Evolutionary conservation across 2,888 invertebrate species (phyloP).

Genomic region (Ophion ellenae): DNA sequence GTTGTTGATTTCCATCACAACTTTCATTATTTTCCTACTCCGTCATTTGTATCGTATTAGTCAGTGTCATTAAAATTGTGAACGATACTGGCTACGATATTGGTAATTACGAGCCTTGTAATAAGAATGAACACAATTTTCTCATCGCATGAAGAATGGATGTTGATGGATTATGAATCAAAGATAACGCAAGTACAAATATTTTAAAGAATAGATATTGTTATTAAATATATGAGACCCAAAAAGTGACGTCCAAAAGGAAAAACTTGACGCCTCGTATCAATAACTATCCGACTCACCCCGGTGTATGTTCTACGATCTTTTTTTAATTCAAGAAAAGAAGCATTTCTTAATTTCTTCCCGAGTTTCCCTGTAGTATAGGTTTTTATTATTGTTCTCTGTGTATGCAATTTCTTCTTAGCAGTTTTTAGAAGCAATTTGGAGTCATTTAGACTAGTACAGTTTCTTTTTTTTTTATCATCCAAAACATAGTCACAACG

Average conservation of each 20-base stretch:
- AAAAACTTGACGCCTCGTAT: neutral
- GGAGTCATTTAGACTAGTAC: too few species aligned
- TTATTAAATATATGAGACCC: neutral
- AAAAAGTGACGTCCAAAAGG: neutral
- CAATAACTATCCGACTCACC: neutral
- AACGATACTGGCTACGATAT: neutral
- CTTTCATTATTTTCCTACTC: neutral
- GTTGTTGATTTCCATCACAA: neutral
- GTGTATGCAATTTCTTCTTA: too few species aligned
- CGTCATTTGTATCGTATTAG: neutral
- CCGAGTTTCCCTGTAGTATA: too few species aligned
- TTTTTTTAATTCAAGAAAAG: neutral
- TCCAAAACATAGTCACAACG: too few species aligned
- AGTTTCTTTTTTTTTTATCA: too few species aligned
- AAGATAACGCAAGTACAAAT: neutral
- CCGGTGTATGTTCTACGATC: neutral
- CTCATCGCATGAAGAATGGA: neutral
- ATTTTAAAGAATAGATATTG: neutral
- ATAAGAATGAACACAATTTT: neutral
- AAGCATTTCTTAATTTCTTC: too few species aligned
- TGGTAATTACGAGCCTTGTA: neutral
- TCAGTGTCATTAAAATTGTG: neutral
- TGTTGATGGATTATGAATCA: neutral
- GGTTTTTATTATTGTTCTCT: too few species aligned
- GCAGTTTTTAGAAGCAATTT: too few species aligned